Base-by-base conservation (phyloP, 2,113 vertebrate genomes). In the Pelmatolapia mariae region DNA sequence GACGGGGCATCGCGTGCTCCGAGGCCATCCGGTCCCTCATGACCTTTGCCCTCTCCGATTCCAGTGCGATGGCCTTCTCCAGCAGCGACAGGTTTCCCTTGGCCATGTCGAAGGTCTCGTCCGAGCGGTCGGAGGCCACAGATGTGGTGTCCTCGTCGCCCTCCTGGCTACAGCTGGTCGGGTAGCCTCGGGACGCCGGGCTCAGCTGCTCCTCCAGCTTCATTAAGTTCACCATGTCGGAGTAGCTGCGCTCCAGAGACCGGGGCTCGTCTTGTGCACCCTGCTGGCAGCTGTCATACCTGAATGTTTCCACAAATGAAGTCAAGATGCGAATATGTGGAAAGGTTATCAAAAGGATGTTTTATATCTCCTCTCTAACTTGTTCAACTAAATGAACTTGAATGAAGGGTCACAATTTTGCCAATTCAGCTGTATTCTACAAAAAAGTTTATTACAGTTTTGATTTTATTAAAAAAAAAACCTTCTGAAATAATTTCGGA, bases 101-200 rank as follows among this genome's bases (percentile, higher is more conserved):
- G 93, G 98, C 98, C 98, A 99, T 98, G 96, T 99, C 99, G 24
- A 98, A 99, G 87, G 98, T 98, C 93, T 99, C 99, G 94, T 99
- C 99, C 2, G 99, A 99, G 89, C 97, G 96, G 94, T 99, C 99
- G 5, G 99, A 99, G 91, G 96, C 96, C 92, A 99, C 95, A 2
- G 99, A 99, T 82, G 98, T 97, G 87, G 98, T 97, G 93, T 99
- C 99, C 82, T 99, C 99, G n/a, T 99, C 99, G 50, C 97, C 96
- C 84, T 98, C 98, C 7, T 96, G 97, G 92, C 95, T 97, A 80
- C 94, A 96, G 90, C 92, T 93, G 59, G 89, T 85, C 0, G 97
- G 97, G 38, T 98, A 98, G 87, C 97, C 97, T 85, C 97, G 96
- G 85, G 98, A 97, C 40, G 96, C 96, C 11, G 99, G 98, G 87